phyloP scores from a whole-genome alignment of 2,888 invertebrate species.

The Cheilosia vernalis region DNA sequence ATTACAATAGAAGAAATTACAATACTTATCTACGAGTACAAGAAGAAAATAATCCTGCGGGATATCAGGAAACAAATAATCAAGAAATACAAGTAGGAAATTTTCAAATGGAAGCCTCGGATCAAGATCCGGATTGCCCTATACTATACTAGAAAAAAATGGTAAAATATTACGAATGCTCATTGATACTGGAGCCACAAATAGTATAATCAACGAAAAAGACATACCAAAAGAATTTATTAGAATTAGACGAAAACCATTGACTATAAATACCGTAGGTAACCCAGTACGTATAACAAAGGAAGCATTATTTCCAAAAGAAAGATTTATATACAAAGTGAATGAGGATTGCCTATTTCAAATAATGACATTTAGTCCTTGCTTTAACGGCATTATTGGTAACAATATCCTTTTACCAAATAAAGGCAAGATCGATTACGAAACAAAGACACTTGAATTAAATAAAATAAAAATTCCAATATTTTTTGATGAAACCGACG shows the following conservation, averaged over 20 bases:
- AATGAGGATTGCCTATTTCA: conserved; percentile 8
- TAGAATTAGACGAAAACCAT: too few species aligned
- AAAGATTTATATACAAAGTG: not conserved
- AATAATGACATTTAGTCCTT: not conserved
- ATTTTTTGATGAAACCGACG: conserved; percentile 21
- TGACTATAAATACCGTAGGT: conserved; percentile 8
- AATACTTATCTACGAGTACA: not conserved
- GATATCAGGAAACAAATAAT: conserved; percentile 1
- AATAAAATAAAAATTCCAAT: conserved; percentile 13
- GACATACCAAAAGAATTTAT: not conserved
- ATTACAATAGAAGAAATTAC: conserved; percentile 1
- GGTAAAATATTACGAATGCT: not conserved
- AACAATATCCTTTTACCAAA: conserved; percentile 29
- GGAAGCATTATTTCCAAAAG: conserved; percentile 8
- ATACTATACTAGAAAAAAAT: conserved; percentile 11
- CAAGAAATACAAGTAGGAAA: not conserved
- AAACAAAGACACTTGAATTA: conserved; percentile 17
- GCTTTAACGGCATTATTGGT: conserved; percentile 11
- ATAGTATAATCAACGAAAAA: conserved; percentile 26
- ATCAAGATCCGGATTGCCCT: not conserved
- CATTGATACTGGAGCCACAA: conserved; percentile 13
- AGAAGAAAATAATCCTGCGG: conserved; percentile 2
- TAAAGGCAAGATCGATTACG: conserved; percentile 3
- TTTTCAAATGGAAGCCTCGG: conserved; percentile 5
- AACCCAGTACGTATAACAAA: conserved; percentile 1